These are phyloP conservation scores for Peromyscus eremicus DNA, from an alignment of 2,797 vertebrate genomes.

Conservation along the genomic window DNA sequence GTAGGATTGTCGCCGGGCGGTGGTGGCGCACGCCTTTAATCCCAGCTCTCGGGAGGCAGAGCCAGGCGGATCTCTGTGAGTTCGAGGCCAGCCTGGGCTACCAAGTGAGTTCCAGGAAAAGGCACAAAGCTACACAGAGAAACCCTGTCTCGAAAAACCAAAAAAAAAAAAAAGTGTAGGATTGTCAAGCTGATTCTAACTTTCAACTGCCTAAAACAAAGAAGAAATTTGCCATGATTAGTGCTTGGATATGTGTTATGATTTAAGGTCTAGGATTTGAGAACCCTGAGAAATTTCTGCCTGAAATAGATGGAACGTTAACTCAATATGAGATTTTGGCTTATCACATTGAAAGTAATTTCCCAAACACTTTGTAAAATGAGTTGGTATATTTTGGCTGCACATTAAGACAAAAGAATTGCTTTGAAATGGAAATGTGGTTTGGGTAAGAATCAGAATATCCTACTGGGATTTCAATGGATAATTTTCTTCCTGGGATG, in stretches of 20 bases:
- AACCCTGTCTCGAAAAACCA: no score
- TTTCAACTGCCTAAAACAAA: conserved; percentile 72
- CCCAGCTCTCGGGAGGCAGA: no score
- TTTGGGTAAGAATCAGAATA: conserved; percentile 44
- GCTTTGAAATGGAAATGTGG: conserved; percentile 56
- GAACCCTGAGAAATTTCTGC: conserved; percentile 70
- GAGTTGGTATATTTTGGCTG: conserved; percentile 67
- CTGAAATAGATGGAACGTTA: conserved; percentile 80
- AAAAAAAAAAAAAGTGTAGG: no score
- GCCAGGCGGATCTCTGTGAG: no score
- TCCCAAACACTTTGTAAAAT: conserved; percentile 79
- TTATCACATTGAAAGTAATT: conserved; percentile 75
- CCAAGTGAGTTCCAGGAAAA: no score
- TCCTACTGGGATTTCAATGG: conserved; percentile 25
- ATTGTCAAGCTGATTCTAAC: conserved; percentile 72
- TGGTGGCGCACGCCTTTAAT: no score
- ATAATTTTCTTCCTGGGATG: conserved; percentile 62
- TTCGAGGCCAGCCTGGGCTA: no score
- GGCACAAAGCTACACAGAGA: no score
- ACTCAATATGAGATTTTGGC: conserved; percentile 74
- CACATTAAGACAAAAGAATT: conserved; percentile 47
- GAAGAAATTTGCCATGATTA: conserved; percentile 69
- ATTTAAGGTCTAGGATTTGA: conserved; percentile 72
- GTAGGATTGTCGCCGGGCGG: conserved; percentile 65
- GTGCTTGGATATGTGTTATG: conserved; percentile 66